These are phyloP conservation scores for Drosophila orena DNA, from an alignment of 1,140 invertebrate species.

Conservation along the genomic window DNA sequence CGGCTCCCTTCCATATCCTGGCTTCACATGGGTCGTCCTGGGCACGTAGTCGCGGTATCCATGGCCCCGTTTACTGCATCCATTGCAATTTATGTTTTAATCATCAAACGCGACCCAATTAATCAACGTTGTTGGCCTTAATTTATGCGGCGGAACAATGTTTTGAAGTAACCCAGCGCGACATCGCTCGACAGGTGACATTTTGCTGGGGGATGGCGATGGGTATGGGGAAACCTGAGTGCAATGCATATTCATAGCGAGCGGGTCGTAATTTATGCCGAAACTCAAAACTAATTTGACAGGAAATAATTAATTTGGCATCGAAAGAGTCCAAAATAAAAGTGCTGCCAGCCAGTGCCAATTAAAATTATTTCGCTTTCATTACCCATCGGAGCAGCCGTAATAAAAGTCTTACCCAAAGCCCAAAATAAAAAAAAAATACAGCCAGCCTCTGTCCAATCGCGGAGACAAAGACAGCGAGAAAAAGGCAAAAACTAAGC, in stretches of 20 bases:
- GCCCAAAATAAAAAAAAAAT: too few species aligned
- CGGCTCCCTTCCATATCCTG: neutral
- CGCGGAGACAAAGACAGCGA: conserved; percentile 44
- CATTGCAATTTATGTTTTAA: conserved; percentile 80
- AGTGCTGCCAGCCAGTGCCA: conserved; percentile 60
- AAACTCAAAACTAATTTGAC: conserved; percentile 77
- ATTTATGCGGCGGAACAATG: conserved; percentile 78
- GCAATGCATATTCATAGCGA: conserved; percentile 67
- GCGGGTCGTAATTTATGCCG: conserved; percentile 56
- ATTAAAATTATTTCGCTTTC: conserved; percentile 83
- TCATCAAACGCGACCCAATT: conserved; percentile 78
- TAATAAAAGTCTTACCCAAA: conserved; percentile 66
- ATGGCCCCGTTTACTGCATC: conserved; percentile 47
- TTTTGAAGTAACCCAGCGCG: conserved; percentile 56
- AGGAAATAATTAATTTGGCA: conserved; percentile 82
- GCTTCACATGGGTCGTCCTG: neutral
- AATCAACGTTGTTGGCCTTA: conserved; percentile 66
- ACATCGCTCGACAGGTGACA: conserved; percentile 68
- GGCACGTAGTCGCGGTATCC: conserved; percentile 14
- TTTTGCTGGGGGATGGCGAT: conserved; percentile 22
- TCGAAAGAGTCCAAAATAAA: conserved; percentile 44
- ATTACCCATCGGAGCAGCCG: conserved; percentile 71
- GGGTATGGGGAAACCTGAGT: conserved; percentile 9
- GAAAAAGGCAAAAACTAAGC: conserved; percentile 48
- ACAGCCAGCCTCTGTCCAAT: conserved; percentile 30